Evolutionary conservation across 2,113 vertebrate genomes (phyloP).

Genomic region (Colinus virginianus): DNA sequence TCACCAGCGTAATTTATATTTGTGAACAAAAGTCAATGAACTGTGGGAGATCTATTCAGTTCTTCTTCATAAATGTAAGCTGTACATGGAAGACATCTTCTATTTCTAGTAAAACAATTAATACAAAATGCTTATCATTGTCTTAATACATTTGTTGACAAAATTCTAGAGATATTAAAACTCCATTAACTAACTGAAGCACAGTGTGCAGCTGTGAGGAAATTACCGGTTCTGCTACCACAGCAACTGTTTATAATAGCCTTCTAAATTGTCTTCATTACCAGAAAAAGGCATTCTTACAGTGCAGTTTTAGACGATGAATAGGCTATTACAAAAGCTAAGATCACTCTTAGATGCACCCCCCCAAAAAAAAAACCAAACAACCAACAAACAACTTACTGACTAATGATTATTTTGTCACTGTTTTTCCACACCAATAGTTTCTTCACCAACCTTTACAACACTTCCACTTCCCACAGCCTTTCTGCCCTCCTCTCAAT

Average conservation of each 20-base stretch:
- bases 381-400: not conserved
- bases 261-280: not conserved
- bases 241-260: not conserved
- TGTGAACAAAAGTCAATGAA: not conserved
- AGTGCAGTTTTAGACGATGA: not conserved
- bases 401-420: not conserved
- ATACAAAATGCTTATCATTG: not conserved
- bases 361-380: not conserved
- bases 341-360: not conserved
- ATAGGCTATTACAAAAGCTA: not conserved
- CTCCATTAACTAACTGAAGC: not conserved
- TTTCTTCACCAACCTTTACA: not conserved
- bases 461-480: not conserved
- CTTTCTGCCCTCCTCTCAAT: not conserved
- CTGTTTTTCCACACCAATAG: not conserved
- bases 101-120: not conserved
- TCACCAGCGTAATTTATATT: not conserved
- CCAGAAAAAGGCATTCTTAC: not conserved
- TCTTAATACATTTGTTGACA: not conserved
- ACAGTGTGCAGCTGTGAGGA: not conserved
- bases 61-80: not conserved
- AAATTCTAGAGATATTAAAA: not conserved
- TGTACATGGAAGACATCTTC: not conserved
- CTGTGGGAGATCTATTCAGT: not conserved
- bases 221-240: not conserved